Percentiles rank a stretch among this genome's conserved stretches.
Conservation (phyloP, 2,888 invertebrate genomes). For the Andrena praecox region DNA sequence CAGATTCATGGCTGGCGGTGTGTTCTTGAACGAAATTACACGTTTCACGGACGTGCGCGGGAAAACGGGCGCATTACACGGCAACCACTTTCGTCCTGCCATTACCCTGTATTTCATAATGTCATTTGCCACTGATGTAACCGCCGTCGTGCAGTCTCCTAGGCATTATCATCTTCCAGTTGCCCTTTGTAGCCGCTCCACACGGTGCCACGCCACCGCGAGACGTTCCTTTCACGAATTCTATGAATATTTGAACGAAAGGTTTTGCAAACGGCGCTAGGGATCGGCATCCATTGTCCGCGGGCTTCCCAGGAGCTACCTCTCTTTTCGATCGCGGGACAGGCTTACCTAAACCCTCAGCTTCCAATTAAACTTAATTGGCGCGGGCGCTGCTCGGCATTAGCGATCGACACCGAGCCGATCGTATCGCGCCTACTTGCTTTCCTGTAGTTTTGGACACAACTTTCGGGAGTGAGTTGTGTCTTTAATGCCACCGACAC, state of each 20-base stretch:
- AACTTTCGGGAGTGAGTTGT: not conserved
- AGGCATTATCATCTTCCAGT: constrained; percentile 76
- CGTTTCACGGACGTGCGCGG: constrained; percentile 57
- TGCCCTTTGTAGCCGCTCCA: constrained; percentile 77
- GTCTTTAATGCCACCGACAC: no score
- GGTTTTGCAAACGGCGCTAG: constrained; percentile 58
- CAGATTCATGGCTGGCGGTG: constrained; percentile 45
- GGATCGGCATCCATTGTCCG: constrained; percentile 55
- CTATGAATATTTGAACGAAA: constrained; percentile 74
- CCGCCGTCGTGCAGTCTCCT: constrained; percentile 71
- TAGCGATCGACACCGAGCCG: not conserved
- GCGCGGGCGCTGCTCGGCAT: not conserved
- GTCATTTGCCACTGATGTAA: constrained; percentile 81
- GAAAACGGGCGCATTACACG: constrained; percentile 67
- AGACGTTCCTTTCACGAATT: constrained; percentile 77
- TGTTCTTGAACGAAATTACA: constrained; percentile 69
- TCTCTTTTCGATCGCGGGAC: constrained; percentile 31
- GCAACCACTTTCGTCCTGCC: constrained; percentile 73
- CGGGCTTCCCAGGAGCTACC: constrained; percentile 44
- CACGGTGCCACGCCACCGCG: constrained; percentile 53
- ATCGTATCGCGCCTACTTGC: constrained; percentile 1
- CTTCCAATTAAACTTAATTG: constrained; percentile 44
- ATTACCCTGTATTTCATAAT: constrained; percentile 82
- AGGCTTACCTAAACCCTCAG: constrained; percentile 6
- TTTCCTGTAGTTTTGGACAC: not conserved